Percentiles rank a stretch among this genome's conserved stretches.
These are phyloP conservation scores for Pionites leucogaster DNA, from an alignment of 2,113 vertebrate genomes.

Conservation along the genomic window DNA sequence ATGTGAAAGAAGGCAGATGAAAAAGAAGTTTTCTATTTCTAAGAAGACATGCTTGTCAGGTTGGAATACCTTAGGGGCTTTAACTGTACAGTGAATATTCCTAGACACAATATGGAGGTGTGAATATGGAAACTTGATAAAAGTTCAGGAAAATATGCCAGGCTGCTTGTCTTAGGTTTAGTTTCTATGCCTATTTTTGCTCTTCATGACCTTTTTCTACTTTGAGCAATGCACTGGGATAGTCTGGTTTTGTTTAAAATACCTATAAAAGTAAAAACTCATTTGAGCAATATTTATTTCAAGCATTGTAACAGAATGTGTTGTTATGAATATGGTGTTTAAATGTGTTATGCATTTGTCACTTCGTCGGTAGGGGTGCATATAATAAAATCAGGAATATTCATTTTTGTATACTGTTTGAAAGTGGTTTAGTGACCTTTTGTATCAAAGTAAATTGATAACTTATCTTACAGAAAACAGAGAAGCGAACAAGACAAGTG, in stretches of 20 bases:
- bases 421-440: neutral
- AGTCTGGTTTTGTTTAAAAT: neutral
- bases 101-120: neutral
- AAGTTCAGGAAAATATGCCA: neutral
- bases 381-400: neutral
- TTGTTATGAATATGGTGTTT: neutral
- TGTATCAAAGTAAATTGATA: neutral
- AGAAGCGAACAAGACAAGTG: conserved; percentile 83
- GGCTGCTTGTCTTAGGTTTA: neutral
- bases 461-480: conserved; percentile 66
- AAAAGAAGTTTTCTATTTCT: neutral
- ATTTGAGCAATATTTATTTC: neutral
- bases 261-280: neutral
- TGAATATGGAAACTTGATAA: neutral
- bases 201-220: neutral
- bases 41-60: neutral
- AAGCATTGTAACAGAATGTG: rapidly evolving
- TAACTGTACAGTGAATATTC: neutral
- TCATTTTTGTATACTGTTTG: neutral
- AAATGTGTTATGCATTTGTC: neutral
- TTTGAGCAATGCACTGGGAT: neutral
- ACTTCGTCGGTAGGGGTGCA: neutral
- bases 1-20: neutral
- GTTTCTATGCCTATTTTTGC: neutral
- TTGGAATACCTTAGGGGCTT: neutral